Evolutionary conservation across 2,797 vertebrate species (phyloP), one percentile per base, ranked within the genome.

Genomic region (Cercopithecus mitis): DNA sequence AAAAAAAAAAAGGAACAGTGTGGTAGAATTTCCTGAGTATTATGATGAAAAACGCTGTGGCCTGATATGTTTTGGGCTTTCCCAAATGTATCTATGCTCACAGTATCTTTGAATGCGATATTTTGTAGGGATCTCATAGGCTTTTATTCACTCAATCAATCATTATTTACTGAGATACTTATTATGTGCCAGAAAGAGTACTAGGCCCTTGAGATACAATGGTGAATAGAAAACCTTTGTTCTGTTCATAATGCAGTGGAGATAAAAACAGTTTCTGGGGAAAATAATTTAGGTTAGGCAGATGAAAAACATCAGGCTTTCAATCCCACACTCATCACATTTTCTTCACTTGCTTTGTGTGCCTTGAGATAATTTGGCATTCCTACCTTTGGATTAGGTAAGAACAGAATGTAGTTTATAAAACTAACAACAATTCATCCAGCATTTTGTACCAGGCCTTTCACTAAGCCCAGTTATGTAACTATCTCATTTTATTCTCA

Each of bases 401-500:
- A 79, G 55, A 82, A 73, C 33, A 83, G 33, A 95, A 93, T n/a
- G 36, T 24, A 77, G 39, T 7, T 94, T 82, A 94, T 93, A 52
- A 20, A 52, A 52, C 7, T 20, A 52, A 52, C 50, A 19, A 47
- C 22, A 39, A 86, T 47, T 86, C 93, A 91, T 47, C 91, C 45
- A 93, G 47, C 43, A 86, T 86, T 97, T 67, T 91, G 58, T 85
- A 67, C 27, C 22, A 43, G 33, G 41, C 36, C 52, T 11, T 96
- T 88, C 39, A 45, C 75, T 91, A 90, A 95, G 11, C 12, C 80
- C 45, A 81, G 27, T 57, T 61, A 80, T 39, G 58, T 73, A 95
- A 94, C 94, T 88, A 90, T 92, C 73, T 95, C 73, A 81, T 95
- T 80, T 92, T 88, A 96, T 64, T 77, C 52, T 92, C 52, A 85